Evolutionary conservation across 2,113 vertebrate species (phyloP), one percentile per base, ranked within the genome.

Genomic region (Barnardius zonarius): DNA sequence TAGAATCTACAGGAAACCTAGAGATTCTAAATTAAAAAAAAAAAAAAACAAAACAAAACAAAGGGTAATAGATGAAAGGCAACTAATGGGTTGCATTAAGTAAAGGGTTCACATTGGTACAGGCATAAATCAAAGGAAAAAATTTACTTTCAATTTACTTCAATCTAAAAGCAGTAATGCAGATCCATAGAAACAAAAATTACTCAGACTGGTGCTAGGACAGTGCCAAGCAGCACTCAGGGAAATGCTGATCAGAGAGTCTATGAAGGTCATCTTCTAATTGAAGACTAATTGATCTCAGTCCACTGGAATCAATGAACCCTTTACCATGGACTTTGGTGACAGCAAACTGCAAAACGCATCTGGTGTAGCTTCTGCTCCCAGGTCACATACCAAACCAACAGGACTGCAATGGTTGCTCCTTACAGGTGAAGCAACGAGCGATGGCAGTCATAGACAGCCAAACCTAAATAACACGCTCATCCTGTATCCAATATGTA

Each of bases 401-500:
- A 33, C 6, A 52, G 10, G 20, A 31, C 4, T 5, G 41, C 44
- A 51, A 22, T 0, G 0, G 44, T 4, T 14, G 39, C 11, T 75
- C 25, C 31, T 19, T 11, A 3, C 31, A 27, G 68, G 27, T 23
- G 41, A 64, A 31, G 48, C 22, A 22, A n/a, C 1, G 27, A 39
- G 49, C 1, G 27, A 24, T 2, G 10, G 62, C 20, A 28, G 46
- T 3, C 16, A 14, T 4, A 2, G 74, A 35, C 41, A 33, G 13
- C 10, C 78, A 76, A 13, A n/a, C 51, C 2, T 8, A n/a, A 46
- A 12, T 3, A 69, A 10, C 30, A 15, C 0, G 0, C 4, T n/a
- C 14, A 10, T 3, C 12, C 0, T 2, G 17, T 17, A 3, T 2
- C 81, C 68, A 23, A 20, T 12, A 4, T 0, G 0, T 1, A 28